Percentiles rank a stretch among this genome's conserved stretches.
Conservation (phyloP, 1,140 invertebrate genomes). For the Latrodectus geometricus region DNA sequence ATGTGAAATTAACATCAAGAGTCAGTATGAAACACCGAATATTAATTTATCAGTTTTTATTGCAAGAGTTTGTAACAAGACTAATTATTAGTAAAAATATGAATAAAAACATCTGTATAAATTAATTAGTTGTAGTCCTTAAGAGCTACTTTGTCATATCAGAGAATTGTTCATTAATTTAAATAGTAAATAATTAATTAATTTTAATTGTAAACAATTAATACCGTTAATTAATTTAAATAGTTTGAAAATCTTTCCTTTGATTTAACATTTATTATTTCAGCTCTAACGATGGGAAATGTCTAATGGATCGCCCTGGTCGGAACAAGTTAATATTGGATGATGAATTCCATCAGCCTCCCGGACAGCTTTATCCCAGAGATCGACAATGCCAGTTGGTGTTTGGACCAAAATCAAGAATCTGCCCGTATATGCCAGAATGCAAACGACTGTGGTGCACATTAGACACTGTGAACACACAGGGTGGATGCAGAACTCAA, state of each 20-base stretch:
- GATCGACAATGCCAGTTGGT: conserved; percentile 84
- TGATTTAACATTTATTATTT: not conserved
- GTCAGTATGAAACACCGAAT: no score
- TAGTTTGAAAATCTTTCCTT: not conserved
- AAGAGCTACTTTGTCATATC: no score
- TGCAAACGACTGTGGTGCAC: conserved; percentile 89
- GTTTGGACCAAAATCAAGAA: conserved; percentile 76
- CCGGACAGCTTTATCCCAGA: conserved; percentile 79
- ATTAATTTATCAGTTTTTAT: no score
- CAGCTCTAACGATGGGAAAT: conserved; percentile 76
- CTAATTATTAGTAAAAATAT: no score
- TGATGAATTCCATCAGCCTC: conserved; percentile 52
- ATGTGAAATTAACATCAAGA: no score
- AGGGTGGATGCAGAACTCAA: conserved; percentile 80
- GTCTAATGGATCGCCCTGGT: conserved; percentile 76
- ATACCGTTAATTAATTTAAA: no score
- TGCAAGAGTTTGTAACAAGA: no score
- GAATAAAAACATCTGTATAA: no score
- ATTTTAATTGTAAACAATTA: no score
- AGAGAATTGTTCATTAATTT: no score
- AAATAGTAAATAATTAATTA: no score
- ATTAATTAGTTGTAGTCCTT: no score
- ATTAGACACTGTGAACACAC: conserved; percentile 64
- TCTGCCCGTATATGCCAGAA: conserved; percentile 80
- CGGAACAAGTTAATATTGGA: conserved; percentile 69